Evolutionary conservation across 2,888 invertebrate genomes (phyloP), one percentile per base, ranked within the genome.

Genomic region (Tenthredo distinguenda): DNA sequence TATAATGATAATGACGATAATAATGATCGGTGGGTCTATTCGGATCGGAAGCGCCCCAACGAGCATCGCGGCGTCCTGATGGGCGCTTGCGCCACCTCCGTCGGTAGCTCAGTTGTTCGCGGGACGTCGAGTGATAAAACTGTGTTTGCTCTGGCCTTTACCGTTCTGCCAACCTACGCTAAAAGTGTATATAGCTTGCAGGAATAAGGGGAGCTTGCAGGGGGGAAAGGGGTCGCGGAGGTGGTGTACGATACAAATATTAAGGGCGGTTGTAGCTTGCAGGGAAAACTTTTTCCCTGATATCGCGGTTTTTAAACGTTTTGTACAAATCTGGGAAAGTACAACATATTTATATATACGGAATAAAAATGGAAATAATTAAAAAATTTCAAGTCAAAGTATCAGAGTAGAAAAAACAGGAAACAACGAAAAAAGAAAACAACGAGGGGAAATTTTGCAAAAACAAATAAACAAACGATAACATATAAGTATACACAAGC

Each of bases 51-150:
- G 71, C 83, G 68, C 68, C 68, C 71, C 71, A 21, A 62, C 65
- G 47, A 83, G 83, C 71, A 62, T 83, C 68, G 83, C 83, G 72
- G 40, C 68, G 68, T 40, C 83, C 47, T 47, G 26, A 31, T 40
- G n/a, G 68, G 71, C 83, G 83, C 83, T 47, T 83, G 83, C 83
- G 83, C 83, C 47, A 65, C 68, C 83, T 68, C 83, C 50, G 83
- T 65, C 21, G 47, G 47, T 68, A 81, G 81, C 83, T 71, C 83
- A 83, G 83, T 83, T 83, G 83, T 83, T 83, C 65, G 65, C 83
- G 83, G 68, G 47, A 83, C 83, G 83, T 83, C 83, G 83, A 65
- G 83, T 71, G 50, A 71, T 83, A 68, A 71, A 65, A 83, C 83
- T 71, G 83, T 71, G 83, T 37, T 83, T 43, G 83, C 83, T 83